phyloP scores from a whole-genome alignment of 2,113 vertebrate species.

The Rhadina sibilatrix region DNA sequence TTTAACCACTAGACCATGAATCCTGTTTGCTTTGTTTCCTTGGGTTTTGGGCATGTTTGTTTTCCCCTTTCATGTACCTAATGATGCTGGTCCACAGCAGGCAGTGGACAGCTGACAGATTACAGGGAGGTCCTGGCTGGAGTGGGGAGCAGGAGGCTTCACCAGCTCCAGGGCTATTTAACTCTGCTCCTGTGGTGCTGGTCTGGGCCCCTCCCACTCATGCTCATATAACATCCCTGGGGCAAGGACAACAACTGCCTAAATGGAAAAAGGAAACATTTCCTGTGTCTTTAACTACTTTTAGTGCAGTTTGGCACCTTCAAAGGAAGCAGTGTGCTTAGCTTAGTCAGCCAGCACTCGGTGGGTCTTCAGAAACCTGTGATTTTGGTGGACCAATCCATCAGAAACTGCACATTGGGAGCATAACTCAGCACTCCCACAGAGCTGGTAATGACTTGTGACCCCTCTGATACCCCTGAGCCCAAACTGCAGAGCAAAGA shows the following conservation, averaged over 20 bases:
- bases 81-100: constrained; percentile 26
- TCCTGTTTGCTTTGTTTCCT: constrained; percentile 60
- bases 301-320: constrained; percentile 45
- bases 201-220: not conserved
- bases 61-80: constrained; percentile 57
- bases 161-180: not conserved
- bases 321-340: constrained; percentile 15
- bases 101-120: constrained; percentile 39
- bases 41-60: constrained; percentile 26
- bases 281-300: constrained; percentile 60
- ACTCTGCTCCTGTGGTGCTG: not conserved
- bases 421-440: not conserved
- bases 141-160: not conserved
- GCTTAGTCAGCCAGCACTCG: not conserved
- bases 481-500: not conserved
- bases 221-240: constrained; percentile 51
- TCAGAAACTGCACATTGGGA: not conserved
- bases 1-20: constrained; percentile 57
- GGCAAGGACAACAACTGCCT: constrained; percentile 37
- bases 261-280: constrained; percentile 61
- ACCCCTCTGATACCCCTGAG: not conserved
- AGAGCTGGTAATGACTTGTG: not conserved
- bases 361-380: not conserved
- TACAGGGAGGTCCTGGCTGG: not conserved
- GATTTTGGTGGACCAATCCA: not conserved